Conservation (phyloP, 2,888 invertebrate species). For the Acrobasis suavella region DNA sequence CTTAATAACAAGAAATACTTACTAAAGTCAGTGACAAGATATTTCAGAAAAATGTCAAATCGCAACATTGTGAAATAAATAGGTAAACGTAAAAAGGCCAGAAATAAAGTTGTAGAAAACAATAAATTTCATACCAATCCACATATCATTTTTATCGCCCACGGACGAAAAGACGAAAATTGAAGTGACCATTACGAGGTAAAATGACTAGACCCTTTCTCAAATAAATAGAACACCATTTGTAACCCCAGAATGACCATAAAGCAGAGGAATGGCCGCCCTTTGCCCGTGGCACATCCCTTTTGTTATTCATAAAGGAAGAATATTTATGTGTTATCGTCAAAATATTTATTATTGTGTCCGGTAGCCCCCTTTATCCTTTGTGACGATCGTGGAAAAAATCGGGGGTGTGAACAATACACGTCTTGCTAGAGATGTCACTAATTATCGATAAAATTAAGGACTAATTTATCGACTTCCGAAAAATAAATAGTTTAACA, state of each 20-base stretch:
- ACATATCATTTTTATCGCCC: conserved; percentile 22
- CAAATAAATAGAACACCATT: conserved; percentile 74
- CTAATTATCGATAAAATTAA: conserved; percentile 33
- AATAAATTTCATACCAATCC: conserved; percentile 8
- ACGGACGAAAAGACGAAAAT: conserved; percentile 26
- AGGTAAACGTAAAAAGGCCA: not conserved
- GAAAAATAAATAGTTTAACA: not conserved
- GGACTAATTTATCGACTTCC: not conserved
- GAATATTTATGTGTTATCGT: conserved; percentile 81
- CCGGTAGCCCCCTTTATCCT: conserved; percentile 71
- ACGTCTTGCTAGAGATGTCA: conserved; percentile 47
- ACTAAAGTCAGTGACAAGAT: too few relatives aligned
- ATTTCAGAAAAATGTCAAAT: too few relatives aligned
- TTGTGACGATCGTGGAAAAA: conserved; percentile 71
- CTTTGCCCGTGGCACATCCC: conserved; percentile 63
- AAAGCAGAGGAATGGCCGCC: conserved; percentile 72
- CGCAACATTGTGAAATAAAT: too few relatives aligned
- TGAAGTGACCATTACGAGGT: conserved; percentile 44
- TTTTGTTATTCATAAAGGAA: conserved; percentile 80
- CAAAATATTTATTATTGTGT: conserved; percentile 82
- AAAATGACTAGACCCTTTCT: conserved; percentile 57
- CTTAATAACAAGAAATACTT: too few relatives aligned
- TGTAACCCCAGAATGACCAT: conserved; percentile 72
- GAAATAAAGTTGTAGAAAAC: not conserved
- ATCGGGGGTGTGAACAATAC: conserved; percentile 72